These are phyloP conservation scores for Cettia cetti DNA, from an alignment of 2,113 vertebrate genomes.

Conservation along the genomic window DNA sequence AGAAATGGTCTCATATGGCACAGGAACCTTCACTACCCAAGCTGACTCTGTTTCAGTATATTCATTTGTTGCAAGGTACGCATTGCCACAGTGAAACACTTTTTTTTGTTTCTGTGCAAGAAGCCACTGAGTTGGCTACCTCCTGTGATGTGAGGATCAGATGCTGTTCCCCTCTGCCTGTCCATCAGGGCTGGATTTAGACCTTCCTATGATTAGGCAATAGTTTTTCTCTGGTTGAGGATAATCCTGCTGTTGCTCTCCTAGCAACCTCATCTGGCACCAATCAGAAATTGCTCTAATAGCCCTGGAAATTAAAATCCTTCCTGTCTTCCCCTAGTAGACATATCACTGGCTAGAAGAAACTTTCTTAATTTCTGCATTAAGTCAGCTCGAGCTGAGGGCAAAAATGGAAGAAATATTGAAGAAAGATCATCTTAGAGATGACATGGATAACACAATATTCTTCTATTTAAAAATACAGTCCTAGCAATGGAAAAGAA, in stretches of 20 bases:
- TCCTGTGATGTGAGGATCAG: not conserved
- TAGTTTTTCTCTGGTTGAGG: not conserved
- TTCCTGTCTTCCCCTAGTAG: not conserved
- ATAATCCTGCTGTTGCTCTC: not conserved
- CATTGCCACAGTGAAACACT: not conserved
- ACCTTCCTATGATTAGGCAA: not conserved
- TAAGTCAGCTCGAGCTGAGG: not conserved
- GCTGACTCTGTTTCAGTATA: not conserved
- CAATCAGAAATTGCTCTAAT: not conserved
- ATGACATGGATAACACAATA: not conserved
- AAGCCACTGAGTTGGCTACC: not conserved
- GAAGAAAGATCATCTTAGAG: not conserved
- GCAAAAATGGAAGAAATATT: conserved; percentile 7
- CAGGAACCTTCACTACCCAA: not conserved
- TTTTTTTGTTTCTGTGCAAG: not conserved
- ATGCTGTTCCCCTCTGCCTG: not conserved
- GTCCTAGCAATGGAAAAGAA: not conserved
- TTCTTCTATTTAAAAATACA: not conserved
- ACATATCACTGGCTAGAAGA: not conserved
- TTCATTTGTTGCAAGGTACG: not conserved
- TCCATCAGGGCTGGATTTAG: not conserved
- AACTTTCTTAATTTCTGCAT: not conserved
- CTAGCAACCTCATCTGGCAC: not conserved
- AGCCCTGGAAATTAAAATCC: not conserved
- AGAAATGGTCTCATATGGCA: not conserved